Percentiles rank a stretch among this genome's conserved stretches.
These are phyloP conservation scores for Pseudopleuronectes americanus DNA, from an alignment of 2,797 vertebrate species.

Conservation along the genomic window DNA sequence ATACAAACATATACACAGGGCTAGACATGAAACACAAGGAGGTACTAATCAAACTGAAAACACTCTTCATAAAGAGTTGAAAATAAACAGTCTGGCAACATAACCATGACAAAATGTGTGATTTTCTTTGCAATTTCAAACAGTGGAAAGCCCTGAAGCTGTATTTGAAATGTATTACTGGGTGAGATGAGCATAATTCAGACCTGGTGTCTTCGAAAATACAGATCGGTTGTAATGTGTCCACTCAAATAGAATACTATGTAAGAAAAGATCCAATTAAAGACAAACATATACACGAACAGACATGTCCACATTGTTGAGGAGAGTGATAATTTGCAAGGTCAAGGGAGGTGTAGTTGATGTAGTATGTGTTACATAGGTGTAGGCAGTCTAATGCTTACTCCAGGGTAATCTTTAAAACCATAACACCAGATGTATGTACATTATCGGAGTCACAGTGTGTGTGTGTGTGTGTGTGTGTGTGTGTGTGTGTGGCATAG, in stretches of 20 bases:
- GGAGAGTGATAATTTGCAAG: constrained; percentile 81
- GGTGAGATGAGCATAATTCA: constrained; percentile 33
- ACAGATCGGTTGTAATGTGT: constrained; percentile 68
- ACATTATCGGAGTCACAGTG: constrained; percentile 39
- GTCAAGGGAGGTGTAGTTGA: constrained; percentile 70
- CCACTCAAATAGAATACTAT: constrained; percentile 37
- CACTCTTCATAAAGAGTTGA: too few species aligned
- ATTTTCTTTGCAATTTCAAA: not conserved
- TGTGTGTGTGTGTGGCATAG: constrained; percentile 9
- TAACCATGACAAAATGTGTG: too few species aligned
- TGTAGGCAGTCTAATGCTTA: constrained; percentile 61
- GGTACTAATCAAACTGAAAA: too few species aligned
- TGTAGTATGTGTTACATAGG: constrained; percentile 69
- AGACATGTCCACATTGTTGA: constrained; percentile 60
- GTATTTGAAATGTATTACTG: not conserved
- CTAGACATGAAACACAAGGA: too few species aligned
- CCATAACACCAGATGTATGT: constrained; percentile 69
- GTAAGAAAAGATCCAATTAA: not conserved
- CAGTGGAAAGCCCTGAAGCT: not conserved
- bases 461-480: constrained; percentile 10
- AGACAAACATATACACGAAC: constrained; percentile 8
- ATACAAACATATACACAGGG: too few species aligned
- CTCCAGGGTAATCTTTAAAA: constrained; percentile 80
- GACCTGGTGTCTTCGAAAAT: constrained; percentile 59
- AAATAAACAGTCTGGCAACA: too few species aligned